Conservation (phyloP, 2,888 invertebrate genomes). For the Agonopterix subpropinquella region DNA sequence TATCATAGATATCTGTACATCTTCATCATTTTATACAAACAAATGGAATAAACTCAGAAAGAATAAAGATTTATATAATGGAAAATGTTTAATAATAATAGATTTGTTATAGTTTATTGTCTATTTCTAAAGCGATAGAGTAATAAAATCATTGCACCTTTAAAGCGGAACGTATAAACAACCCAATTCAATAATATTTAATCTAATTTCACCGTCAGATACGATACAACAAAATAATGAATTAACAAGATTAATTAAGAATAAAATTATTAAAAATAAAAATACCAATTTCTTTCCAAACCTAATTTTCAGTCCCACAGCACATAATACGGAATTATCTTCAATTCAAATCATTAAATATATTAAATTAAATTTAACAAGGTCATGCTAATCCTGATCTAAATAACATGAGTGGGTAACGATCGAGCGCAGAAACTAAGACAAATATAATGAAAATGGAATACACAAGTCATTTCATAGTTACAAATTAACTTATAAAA, state of each 20-base stretch:
- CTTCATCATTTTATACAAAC: slow-evolving; percentile 19
- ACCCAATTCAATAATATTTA: neutral
- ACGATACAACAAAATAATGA: neutral
- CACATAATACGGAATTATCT: neutral
- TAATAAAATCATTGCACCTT: slow-evolving; percentile 9
- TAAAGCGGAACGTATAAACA: slow-evolving; percentile 1
- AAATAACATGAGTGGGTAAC: no score
- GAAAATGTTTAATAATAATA: slow-evolving; percentile 6
- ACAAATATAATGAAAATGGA: neutral
- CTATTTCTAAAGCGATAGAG: slow-evolving; percentile 7
- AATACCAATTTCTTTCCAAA: slow-evolving; percentile 5
- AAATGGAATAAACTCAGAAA: slow-evolving; percentile 12
- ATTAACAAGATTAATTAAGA: neutral
- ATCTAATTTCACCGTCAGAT: no score
- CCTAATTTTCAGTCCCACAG: neutral
- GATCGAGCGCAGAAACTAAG: no score
- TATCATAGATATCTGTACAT: slow-evolving; percentile 22
- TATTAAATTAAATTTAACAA: no score
- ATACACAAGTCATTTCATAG: neutral
- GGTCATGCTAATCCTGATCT: no score
- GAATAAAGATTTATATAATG: slow-evolving; percentile 5
- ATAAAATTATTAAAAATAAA: slow-evolving; percentile 1
- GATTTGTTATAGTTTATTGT: slow-evolving; percentile 15
- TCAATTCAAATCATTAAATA: no score
- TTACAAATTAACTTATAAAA: neutral